phyloP scores from a whole-genome alignment of 2,797 vertebrate species.

The Ispidina lecontei region DNA sequence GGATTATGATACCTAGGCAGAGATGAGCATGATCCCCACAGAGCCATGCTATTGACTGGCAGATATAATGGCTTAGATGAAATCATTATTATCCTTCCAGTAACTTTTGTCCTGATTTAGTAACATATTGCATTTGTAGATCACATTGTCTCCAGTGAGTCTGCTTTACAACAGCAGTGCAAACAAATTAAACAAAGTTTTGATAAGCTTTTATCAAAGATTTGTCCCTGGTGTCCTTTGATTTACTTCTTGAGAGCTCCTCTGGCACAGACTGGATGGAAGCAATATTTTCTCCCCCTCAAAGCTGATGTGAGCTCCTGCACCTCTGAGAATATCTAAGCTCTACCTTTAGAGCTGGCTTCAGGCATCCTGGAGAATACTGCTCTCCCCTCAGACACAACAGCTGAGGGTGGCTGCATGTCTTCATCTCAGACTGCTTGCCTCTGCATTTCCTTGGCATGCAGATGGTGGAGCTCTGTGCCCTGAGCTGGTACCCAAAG shows the following conservation, averaged over 20 bases:
- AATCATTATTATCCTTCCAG: conserved; percentile 34
- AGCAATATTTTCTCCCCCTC: conserved; percentile 35
- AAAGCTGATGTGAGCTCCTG: conserved; percentile 10
- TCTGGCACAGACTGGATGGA: background rate
- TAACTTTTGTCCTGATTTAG: conserved; percentile 31
- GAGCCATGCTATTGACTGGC: background rate
- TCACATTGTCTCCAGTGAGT: background rate
- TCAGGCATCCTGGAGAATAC: conserved; percentile 42
- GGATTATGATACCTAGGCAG: background rate
- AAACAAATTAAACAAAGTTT: conserved; percentile 50
- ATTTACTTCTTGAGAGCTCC: conserved; percentile 30
- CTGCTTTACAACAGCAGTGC: conserved; percentile 43
- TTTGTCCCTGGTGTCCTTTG: conserved; percentile 27
- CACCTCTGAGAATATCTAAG: conserved; percentile 45
- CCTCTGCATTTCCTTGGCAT: background rate
- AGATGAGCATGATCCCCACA: background rate
- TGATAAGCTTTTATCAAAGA: conserved; percentile 13
- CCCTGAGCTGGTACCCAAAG: background rate
- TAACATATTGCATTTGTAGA: conserved; percentile 38
- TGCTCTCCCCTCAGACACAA: background rate
- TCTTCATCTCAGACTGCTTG: background rate
- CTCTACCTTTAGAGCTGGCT: conserved; percentile 43
- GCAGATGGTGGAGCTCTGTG: background rate
- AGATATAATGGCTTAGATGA: background rate
- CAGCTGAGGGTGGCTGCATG: conserved; percentile 8